These are phyloP conservation scores for Parauchenoglanis ngamensis DNA, from an alignment of 2,797 vertebrate species.

Conservation along the genomic window DNA sequence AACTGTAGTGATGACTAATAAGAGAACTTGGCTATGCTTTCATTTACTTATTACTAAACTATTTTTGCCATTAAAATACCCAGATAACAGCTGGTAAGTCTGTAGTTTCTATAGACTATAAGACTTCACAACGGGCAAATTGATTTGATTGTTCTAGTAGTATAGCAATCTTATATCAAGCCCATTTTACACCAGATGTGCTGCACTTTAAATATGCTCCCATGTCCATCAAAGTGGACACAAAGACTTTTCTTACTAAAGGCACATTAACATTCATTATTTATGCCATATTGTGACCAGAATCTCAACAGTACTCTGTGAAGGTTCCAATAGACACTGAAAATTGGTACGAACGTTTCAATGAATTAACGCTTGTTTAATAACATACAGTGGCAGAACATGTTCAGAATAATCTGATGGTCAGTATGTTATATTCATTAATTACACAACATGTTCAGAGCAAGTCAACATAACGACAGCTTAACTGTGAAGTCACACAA, in stretches of 20 bases:
- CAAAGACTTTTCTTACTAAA: background rate
- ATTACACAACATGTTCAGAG: background rate
- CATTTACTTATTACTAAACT: background rate
- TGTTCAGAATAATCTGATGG: no score
- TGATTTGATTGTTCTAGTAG: background rate
- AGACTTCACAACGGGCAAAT: background rate
- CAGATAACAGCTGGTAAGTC: background rate
- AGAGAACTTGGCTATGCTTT: background rate
- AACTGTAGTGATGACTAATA: constrained; percentile 11
- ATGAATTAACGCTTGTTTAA: background rate
- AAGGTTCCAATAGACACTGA: background rate
- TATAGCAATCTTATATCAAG: background rate
- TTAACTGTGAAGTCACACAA: background rate
- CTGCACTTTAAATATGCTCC: background rate
- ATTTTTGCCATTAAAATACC: background rate
- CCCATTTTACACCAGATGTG: background rate
- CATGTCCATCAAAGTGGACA: background rate
- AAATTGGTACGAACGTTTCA: background rate
- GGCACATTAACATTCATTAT: background rate
- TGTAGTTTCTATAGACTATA: background rate
- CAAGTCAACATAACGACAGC: background rate
- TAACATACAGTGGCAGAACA: background rate
- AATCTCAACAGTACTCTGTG: background rate
- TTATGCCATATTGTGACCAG: background rate
- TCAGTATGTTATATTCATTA: background rate